Evolutionary conservation across 2,888 invertebrate genomes (phyloP), one percentile per base, ranked within the genome.

Genomic region (Apodemia zela): DNA sequence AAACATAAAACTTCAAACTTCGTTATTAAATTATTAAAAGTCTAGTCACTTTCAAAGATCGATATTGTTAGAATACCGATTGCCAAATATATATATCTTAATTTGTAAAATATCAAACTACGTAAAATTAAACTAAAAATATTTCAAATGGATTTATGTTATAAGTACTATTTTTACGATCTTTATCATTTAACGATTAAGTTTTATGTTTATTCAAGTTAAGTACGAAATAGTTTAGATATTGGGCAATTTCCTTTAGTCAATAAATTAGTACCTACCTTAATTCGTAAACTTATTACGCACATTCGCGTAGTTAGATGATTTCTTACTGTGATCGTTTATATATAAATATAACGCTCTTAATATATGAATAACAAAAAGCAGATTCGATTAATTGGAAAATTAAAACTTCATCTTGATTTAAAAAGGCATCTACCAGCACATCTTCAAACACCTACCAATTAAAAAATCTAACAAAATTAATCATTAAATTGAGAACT

Each of bases 271-370:
- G 76, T 73, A 73, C 77, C 75, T 73, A 73, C 77, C 75, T 76
- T 75, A 80, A 81, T 78, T 82, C 80, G 75, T 75, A 78, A 85
- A 83, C 79, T 80, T 83, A 78, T 85, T 84, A 77, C 90, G 90
- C 90, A 90, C 90, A 90, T 83, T 87, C 85, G 89, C 88, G 85
- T 89, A 89, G 84, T 78, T 89, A 87, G 84, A 84, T 82, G 80
- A 82, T 86, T 84, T 85, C 82, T 82, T 88, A 87, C 86, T 89
- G 87, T 89, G 89, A 89, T 89, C 87, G 81, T 84, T 85, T 79
- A 77, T 83, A 58, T 38, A 38, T 38, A 62, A 29, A 33, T 33
- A 80, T 82, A 80, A 80, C 73, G 71, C 76, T 75, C 75, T 76
- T 72, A 73, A 74, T 75, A 75, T 76, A 75, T 74, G 71, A 76